Conservation (phyloP, 2,888 invertebrate genomes). For the Drosophila rubida region DNA sequence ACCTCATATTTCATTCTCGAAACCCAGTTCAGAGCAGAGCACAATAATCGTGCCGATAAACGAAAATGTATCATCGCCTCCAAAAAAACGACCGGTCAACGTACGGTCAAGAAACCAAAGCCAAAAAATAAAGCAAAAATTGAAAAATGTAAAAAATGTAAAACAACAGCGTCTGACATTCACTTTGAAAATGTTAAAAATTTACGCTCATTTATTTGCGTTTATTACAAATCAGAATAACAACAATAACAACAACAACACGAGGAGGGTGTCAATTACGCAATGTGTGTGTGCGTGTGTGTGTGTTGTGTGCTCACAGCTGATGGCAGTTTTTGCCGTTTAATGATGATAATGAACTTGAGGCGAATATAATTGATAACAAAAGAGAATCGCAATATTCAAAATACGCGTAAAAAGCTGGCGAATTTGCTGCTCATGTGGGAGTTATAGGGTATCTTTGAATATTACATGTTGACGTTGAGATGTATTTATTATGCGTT, state of each 20-base stretch:
- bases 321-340: constrained; percentile 41
- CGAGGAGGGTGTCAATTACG: constrained; percentile 48
- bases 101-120: constrained; percentile 45
- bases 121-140: constrained; percentile 15
- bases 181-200: constrained; percentile 56
- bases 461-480: neutral
- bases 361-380: constrained; percentile 66
- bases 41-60: constrained; percentile 34
- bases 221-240: constrained; percentile 43
- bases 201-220: constrained; percentile 39
- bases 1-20: constrained; percentile 34
- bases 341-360: constrained; percentile 80
- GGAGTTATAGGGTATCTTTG: neutral
- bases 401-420: constrained; percentile 16
- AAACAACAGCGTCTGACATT: constrained; percentile 54
- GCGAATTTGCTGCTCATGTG: constrained; percentile 22
- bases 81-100: constrained; percentile 59
- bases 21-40: constrained; percentile 35
- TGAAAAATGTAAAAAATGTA: constrained; percentile 11
- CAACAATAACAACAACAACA: constrained; percentile 34
- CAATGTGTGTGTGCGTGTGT: constrained; percentile 37
- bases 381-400: constrained; percentile 57
- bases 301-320: constrained; percentile 17
- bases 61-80: constrained; percentile 60
- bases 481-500: constrained; percentile 20